Percentiles rank a stretch among this genome's conserved stretches.
These are phyloP conservation scores for Branchellion lobata DNA, from an alignment of 2,888 invertebrate genomes.

Conservation along the genomic window DNA sequence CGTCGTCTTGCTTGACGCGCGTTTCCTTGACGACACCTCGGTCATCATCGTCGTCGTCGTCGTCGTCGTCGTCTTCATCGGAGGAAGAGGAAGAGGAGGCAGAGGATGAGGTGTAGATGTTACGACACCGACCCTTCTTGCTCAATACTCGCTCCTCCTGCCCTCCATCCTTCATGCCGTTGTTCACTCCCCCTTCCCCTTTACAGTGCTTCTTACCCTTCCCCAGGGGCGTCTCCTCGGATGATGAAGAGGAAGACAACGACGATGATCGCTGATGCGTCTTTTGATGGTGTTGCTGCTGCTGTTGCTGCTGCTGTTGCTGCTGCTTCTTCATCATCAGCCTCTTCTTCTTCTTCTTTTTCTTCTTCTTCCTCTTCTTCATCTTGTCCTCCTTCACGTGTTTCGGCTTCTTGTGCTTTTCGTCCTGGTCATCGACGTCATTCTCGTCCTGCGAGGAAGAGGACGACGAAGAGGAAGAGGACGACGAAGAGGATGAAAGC, in stretches of 20 bases:
- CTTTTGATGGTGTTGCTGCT: background rate
- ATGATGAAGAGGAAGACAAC: background rate
- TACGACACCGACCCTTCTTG: background rate
- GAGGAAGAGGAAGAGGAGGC: no score
- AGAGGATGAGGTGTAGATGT: constrained; percentile 29
- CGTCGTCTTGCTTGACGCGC: no score
- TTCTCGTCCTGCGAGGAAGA: background rate
- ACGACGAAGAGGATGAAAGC: constrained; percentile 42
- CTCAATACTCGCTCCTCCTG: background rate
- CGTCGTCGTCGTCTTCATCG: no score
- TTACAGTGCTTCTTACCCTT: background rate
- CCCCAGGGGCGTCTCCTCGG: background rate
- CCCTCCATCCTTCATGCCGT: background rate
- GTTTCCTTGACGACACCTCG: background rate
- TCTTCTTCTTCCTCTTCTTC: constrained; percentile 18
- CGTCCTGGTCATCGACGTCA: constrained; percentile 41
- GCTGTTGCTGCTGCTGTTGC: no score
- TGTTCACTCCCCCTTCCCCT: background rate
- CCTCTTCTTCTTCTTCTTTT: constrained; percentile 5
- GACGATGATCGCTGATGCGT: background rate
- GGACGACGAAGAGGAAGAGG: constrained; percentile 10
- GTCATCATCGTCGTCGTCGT: background rate
- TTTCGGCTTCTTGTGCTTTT: constrained; percentile 20
- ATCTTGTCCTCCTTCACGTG: background rate
- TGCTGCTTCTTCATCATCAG: background rate